phyloP scores from a whole-genome alignment of 2,797 vertebrate genomes.

The Siniperca undulata region DNA sequence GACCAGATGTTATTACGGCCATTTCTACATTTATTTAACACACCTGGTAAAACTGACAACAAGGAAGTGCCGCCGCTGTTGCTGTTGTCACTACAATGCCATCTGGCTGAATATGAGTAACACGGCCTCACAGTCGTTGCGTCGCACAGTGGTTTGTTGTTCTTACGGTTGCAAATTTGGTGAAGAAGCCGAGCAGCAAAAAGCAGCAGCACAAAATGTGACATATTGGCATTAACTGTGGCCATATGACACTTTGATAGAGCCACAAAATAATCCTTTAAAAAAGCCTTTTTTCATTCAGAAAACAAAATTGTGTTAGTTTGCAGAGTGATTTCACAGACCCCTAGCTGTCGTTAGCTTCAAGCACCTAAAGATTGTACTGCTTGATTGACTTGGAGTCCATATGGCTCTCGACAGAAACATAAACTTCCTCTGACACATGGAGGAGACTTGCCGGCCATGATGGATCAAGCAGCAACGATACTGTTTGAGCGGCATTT shows the following conservation, averaged over 20 bases:
- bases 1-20: constrained; percentile 26
- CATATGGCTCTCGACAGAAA: neutral
- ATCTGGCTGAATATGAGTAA: neutral
- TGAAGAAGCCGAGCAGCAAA: neutral
- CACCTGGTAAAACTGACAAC: constrained; percentile 24
- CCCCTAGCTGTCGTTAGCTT: neutral
- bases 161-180: neutral
- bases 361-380: neutral
- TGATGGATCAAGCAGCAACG: neutral
- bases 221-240: neutral
- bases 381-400: neutral
- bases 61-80: neutral
- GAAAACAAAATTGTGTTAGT: neutral
- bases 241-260: neutral
- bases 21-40: neutral
- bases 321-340: no score
- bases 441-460: no score
- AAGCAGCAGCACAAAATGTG: neutral
- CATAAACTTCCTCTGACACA: neutral
- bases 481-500: neutral
- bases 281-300: neutral
- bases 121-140: constrained; percentile 5
- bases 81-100: constrained; percentile 14
- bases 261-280: neutral
- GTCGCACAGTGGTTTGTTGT: neutral